These are phyloP conservation scores for Paramuricea clavata DNA, from an alignment of 92 coral and sea anemone genomes.

Conservation along the genomic window DNA sequence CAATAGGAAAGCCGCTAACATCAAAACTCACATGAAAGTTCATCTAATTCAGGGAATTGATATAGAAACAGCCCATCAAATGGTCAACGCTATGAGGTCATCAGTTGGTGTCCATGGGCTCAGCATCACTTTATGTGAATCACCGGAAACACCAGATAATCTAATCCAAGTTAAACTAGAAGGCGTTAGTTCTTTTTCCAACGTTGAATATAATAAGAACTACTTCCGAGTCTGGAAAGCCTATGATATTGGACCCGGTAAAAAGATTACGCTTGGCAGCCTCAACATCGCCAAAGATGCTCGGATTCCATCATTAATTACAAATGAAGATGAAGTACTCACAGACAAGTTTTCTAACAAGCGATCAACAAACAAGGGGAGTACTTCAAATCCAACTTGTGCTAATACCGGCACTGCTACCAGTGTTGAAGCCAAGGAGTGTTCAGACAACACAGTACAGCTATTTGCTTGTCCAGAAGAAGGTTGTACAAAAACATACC, in stretches of 20 bases:
- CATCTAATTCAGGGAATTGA: constrained; percentile 76
- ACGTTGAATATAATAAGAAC: constrained; percentile 58
- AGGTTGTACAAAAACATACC: neutral
- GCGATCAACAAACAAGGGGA: neutral
- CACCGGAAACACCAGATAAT: constrained; percentile 54
- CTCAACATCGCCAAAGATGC: constrained; percentile 47
- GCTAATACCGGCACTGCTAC: no score
- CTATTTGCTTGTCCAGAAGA: constrained; percentile 12
- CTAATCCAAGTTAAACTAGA: constrained; percentile 28
- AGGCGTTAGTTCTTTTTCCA: constrained; percentile 59
- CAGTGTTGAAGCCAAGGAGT: neutral
- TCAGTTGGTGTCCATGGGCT: constrained; percentile 75
- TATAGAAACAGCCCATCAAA: constrained; percentile 64
- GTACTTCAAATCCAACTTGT: no score
- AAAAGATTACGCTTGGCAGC: constrained; percentile 61
- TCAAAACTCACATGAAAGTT: constrained; percentile 65
- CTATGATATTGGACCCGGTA: constrained; percentile 71
- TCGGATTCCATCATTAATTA: constrained; percentile 54
- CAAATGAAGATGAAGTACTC: constrained; percentile 36
- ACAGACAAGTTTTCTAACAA: constrained; percentile 55
- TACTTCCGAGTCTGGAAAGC: constrained; percentile 69
- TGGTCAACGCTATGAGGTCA: constrained; percentile 68
- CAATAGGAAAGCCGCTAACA: constrained; percentile 74
- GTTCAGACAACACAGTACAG: constrained; percentile 32
- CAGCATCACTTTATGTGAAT: constrained; percentile 57